Conservation (phyloP, 1,140 invertebrate species). For the Aporrectodea caliginosa region DNA sequence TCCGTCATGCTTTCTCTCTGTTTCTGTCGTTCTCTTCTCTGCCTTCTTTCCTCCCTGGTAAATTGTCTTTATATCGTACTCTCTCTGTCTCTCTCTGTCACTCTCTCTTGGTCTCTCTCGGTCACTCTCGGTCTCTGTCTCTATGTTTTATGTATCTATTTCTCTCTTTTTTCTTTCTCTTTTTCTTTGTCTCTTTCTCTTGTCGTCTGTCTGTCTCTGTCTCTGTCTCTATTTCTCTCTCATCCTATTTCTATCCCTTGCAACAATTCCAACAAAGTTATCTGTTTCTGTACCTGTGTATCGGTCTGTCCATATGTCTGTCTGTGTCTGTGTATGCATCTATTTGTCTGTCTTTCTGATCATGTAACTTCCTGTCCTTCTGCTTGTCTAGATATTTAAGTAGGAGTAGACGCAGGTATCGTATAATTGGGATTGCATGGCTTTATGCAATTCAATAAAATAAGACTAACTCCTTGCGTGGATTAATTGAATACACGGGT, state of each 20-base stretch:
- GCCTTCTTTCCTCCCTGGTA: not conserved
- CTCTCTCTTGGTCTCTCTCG: conserved; percentile 24
- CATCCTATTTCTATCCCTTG: not conserved
- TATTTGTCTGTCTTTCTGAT: too few species aligned
- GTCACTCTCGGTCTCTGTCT: conserved; percentile 16
- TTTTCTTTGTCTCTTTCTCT: conserved; percentile 7
- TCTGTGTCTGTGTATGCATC: too few species aligned
- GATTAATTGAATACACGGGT: too few species aligned
- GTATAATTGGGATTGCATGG: too few species aligned
- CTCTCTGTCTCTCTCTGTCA: conserved; percentile 23
- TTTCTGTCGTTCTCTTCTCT: not conserved
- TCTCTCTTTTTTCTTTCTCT: not conserved
- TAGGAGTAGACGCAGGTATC: too few species aligned
- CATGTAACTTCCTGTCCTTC: too few species aligned
- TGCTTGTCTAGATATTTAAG: too few species aligned
- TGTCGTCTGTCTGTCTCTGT: not conserved
- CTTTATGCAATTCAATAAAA: too few species aligned
- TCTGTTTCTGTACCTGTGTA: too few species aligned
- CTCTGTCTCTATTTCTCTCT: conserved; percentile 1
- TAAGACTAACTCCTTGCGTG: too few species aligned
- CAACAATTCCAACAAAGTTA: too few species aligned
- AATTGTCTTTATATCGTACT: not conserved
- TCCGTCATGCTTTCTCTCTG: conserved; percentile 2
- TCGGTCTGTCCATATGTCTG: too few species aligned
- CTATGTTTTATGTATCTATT: not conserved